Percentiles rank a stretch among this genome's conserved stretches.
phyloP scores from a whole-genome alignment of 2,113 vertebrate genomes.

The Agelaius phoeniceus region DNA sequence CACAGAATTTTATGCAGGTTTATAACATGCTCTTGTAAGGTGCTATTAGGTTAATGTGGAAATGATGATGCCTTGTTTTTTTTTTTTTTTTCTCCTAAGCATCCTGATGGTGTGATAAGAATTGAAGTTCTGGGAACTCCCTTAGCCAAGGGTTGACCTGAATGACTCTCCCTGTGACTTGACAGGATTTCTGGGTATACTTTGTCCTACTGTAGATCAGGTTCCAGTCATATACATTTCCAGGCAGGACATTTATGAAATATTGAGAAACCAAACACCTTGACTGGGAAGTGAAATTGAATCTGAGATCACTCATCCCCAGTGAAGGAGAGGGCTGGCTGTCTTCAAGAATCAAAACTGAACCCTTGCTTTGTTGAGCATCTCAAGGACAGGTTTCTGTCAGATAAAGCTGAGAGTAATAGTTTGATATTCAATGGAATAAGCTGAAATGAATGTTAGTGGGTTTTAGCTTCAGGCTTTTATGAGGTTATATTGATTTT shows the following conservation, averaged over 20 bases:
- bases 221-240: neutral
- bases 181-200: neutral
- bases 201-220: constrained; percentile 4
- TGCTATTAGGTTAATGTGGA: neutral
- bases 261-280: constrained; percentile 20
- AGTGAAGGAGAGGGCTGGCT: neutral
- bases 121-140: constrained; percentile 5
- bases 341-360: neutral
- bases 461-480: constrained; percentile 26
- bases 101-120: neutral
- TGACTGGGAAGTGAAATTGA: constrained; percentile 31
- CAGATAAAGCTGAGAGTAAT: neutral
- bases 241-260: constrained; percentile 18
- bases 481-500: constrained; percentile 52
- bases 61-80: neutral
- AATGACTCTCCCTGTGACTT: neutral
- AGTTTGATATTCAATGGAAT: constrained; percentile 46
- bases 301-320: constrained; percentile 4
- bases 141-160: neutral
- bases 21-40: neutral
- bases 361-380: neutral
- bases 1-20: neutral
- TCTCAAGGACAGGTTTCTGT: constrained; percentile 14
- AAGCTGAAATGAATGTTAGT: constrained; percentile 15
- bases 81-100: neutral